Evolutionary conservation across 2,797 vertebrate species (phyloP).

Genomic region (Schizopygopsis pylzovi): DNA sequence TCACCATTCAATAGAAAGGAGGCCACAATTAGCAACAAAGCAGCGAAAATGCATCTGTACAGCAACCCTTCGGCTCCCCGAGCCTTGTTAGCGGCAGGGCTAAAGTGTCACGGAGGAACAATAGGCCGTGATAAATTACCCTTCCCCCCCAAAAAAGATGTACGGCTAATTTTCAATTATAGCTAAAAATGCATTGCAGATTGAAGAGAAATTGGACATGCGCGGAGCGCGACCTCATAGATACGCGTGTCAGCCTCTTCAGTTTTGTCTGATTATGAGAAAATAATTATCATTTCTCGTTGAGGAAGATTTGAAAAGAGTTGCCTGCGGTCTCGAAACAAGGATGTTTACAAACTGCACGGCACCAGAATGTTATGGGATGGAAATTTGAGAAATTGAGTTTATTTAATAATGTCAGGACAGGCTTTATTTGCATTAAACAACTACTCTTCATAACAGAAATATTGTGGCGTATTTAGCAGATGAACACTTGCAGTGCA

Average conservation of each 20-base stretch:
- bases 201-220: constrained; percentile 94
- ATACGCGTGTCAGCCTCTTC: constrained; percentile 58
- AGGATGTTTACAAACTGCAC: constrained; percentile 6
- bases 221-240: constrained; percentile 83
- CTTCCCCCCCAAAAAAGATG: constrained; percentile 90
- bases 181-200: constrained; percentile 95
- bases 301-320: neutral
- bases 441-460: neutral
- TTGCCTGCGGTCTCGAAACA: neutral
- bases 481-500: neutral
- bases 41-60: constrained; percentile 86
- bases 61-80: constrained; percentile 87
- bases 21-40: constrained; percentile 97
- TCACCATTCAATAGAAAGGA: constrained; percentile 98
- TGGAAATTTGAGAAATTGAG: neutral
- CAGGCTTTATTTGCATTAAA: neutral
- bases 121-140: constrained; percentile 99
- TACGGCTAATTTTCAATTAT: constrained; percentile 99
- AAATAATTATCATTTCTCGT: constrained; percentile 46
- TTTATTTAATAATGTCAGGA: neutral
- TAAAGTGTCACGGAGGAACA: constrained; percentile 97
- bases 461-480: neutral
- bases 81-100: constrained; percentile 95
- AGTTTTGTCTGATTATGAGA: constrained; percentile 39
- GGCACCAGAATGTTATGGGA: neutral